Conservation (phyloP, 2,888 invertebrate genomes). For the Patella caerulea region DNA sequence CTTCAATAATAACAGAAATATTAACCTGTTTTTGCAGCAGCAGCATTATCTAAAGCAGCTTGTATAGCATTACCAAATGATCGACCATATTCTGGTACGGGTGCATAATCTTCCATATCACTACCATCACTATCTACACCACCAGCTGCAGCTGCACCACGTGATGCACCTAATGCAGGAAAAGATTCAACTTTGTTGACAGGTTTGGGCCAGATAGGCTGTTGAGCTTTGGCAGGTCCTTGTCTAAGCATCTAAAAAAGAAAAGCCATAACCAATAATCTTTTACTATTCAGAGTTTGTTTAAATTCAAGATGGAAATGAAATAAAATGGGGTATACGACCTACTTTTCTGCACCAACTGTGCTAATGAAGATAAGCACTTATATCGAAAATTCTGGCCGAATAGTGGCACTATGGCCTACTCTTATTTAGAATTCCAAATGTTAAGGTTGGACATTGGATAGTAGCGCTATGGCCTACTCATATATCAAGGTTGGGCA, state of each 20-base stretch:
- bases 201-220: conserved; percentile 45
- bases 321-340: no score
- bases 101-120: conserved; percentile 73
- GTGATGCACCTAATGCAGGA: neutral
- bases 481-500: no score
- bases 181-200: neutral
- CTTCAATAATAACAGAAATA: neutral
- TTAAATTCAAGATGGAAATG: no score
- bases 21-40: conserved; percentile 20
- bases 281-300: no score
- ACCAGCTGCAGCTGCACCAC: conserved; percentile 12
- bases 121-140: conserved; percentile 59
- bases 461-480: no score
- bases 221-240: conserved; percentile 58
- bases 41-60: conserved; percentile 75
- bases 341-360: no score
- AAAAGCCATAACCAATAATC: no score
- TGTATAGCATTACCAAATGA: conserved; percentile 79
- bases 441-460: no score
- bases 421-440: no score
- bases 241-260: conserved; percentile 71
- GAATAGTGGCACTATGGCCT: no score
- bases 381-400: no score
- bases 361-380: no score
- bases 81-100: conserved; percentile 75